phyloP scores from a whole-genome alignment of 2,888 invertebrate species.

The Trichogramma dendrolimi region DNA sequence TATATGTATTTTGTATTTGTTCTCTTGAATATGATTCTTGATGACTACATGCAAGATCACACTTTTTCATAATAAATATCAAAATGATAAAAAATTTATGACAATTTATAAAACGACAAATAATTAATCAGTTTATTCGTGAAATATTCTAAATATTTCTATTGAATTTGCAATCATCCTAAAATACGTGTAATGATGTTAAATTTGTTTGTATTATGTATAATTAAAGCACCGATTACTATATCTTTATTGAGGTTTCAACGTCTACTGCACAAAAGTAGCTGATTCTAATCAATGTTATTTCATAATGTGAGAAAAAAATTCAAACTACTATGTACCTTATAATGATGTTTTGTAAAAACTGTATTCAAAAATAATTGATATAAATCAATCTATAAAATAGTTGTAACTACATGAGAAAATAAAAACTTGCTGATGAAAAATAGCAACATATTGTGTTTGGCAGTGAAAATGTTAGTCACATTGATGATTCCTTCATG shows the following conservation, averaged over 20 bases:
- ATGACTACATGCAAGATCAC: constrained; percentile 1
- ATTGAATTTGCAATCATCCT: constrained; percentile 16
- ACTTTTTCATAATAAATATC: constrained; percentile 15
- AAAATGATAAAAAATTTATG: constrained; percentile 7
- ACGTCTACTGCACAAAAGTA: constrained; percentile 51
- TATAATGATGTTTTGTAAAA: constrained; percentile 51
- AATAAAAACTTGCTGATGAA: constrained; percentile 28
- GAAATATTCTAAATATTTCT: constrained; percentile 12
- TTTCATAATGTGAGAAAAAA: constrained; percentile 43
- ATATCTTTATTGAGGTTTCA: constrained; percentile 43
- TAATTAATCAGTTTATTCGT: constrained; percentile 4
- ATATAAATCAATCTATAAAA: constrained; percentile 43
- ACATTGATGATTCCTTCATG: background rate
- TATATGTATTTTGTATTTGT: constrained; percentile 11
- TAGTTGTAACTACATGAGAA: constrained; percentile 41
- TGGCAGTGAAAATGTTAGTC: background rate
- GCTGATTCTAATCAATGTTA: constrained; percentile 49
- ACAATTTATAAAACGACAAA: constrained; percentile 21
- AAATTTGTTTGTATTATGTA: constrained; percentile 30
- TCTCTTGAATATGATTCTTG: constrained; percentile 2
- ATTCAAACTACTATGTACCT: constrained; percentile 42
- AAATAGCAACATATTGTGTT: constrained; percentile 1
- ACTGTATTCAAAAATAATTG: constrained; percentile 47
- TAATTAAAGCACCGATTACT: no score
- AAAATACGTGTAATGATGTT: constrained; percentile 13